A percentile compares a stretch with the other conserved stretches of the same genome.
phyloP scores from a whole-genome alignment of 1,140 invertebrate genomes.

The Cydia splendana region DNA sequence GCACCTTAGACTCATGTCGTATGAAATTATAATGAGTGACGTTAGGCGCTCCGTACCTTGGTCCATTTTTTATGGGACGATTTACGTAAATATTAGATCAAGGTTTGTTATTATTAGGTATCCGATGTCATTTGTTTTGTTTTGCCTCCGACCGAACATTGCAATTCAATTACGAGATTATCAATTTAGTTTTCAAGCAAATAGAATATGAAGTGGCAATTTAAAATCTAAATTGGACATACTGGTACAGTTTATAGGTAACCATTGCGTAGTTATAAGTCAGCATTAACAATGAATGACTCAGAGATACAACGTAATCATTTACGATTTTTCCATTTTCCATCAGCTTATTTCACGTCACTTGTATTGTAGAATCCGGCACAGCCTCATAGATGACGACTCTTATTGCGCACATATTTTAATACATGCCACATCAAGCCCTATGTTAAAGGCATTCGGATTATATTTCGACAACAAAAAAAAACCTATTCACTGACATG shows the following conservation, averaged over 20 bases:
- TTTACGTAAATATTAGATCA: constrained; percentile 7
- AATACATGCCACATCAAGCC: not conserved
- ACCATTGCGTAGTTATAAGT: constrained; percentile 38
- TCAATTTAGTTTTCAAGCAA: no score
- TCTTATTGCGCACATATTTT: constrained; percentile 39
- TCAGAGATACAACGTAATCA: constrained; percentile 1
- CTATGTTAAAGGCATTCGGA: not conserved
- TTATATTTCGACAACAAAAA: not conserved
- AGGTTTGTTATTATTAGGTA: not conserved
- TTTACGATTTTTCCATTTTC: constrained; percentile 24
- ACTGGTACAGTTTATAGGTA: constrained; percentile 39
- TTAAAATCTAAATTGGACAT: constrained; percentile 36
- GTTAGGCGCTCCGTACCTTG: not conserved
- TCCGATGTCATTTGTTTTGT: not conserved
- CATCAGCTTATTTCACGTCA: constrained; percentile 1
- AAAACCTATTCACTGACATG: constrained; percentile 41
- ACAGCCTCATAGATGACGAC: constrained; percentile 35
- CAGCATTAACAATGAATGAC: constrained; percentile 19
- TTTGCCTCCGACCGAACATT: not conserved
- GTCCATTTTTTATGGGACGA: not conserved
- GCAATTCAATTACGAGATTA: not conserved
- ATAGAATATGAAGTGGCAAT: no score
- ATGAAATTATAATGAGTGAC: constrained; percentile 31
- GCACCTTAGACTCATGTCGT: constrained; percentile 3
- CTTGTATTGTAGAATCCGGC: not conserved